Conservation (phyloP, 1,140 invertebrate species). For the Rhynchophorus ferrugineus region DNA sequence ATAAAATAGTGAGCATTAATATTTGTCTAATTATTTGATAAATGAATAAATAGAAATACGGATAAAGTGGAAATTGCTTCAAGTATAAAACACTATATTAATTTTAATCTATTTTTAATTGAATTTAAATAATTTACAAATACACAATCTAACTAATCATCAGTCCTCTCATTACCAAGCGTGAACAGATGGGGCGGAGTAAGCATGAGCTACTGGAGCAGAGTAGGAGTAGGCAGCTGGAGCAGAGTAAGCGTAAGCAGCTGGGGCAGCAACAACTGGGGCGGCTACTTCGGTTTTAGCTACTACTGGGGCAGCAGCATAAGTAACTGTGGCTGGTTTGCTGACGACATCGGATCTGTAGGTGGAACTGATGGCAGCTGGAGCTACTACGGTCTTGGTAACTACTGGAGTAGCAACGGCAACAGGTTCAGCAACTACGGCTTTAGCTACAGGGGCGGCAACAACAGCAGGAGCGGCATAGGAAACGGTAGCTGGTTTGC, state of each 20-base stretch:
- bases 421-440: constrained; percentile 4
- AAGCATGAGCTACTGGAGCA: constrained; percentile 9
- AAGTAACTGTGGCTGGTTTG: constrained; percentile 7
- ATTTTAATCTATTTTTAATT: neutral
- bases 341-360: constrained; percentile 7
- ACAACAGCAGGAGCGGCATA: constrained; percentile 10
- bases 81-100: neutral
- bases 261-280: constrained; percentile 10
- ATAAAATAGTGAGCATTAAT: too few relatives aligned
- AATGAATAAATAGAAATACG: too few relatives aligned
- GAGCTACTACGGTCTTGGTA: constrained; percentile 2
- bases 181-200: constrained; percentile 11
- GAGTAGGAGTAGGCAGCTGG: constrained; percentile 22
- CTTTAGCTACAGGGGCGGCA: constrained; percentile 8
- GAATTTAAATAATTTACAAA: too few relatives aligned
- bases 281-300: constrained; percentile 4
- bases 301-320: constrained; percentile 2
- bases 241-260: constrained; percentile 11
- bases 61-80: neutral
- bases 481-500: constrained; percentile 7
- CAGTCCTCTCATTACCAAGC: constrained; percentile 20
- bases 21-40: too few relatives aligned
- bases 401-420: constrained; percentile 1
- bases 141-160: constrained; percentile 4
- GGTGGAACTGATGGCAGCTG: constrained; percentile 11